Evolutionary conservation across 1,140 invertebrate genomes (phyloP), one percentile per base, ranked within the genome.

Genomic region (Macrosteles quadrilineatus): DNA sequence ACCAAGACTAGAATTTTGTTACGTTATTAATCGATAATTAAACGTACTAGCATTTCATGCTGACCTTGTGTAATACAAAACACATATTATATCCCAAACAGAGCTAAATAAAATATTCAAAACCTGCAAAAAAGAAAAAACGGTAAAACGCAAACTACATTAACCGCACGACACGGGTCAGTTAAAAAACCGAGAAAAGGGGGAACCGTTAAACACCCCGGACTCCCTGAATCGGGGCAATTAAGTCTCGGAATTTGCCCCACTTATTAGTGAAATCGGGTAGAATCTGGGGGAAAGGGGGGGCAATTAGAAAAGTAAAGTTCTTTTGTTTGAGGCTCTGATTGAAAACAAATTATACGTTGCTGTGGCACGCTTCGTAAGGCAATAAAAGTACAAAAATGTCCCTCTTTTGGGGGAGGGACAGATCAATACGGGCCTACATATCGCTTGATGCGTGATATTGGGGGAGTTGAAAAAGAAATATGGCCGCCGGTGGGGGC

Each of bases 371-470:
- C 14, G 47, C 14, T 4, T 3, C 14, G 4, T 50, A 19, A n/a
- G 47, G 47, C 47, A 50, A 50, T 50, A 50, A 19, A 50, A 21
- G 47, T 17, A 50, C 47, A 50, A 50, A 50, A 50, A 50, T 50
- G 47, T 50, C 47, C 47, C 47, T 4, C 47, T 3, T n/a, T n/a
- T 4, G 14, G 47, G 47, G 14, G n/a, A n/a, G 47, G 47, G 47
- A 14, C 32, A 21, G 59, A 63, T 63, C 59, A 63, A 29, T 63
- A 29, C 59, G 4, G n/a, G n/a, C n/a, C 17, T 63, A 63, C 59
- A 63, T 63, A 63, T 63, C 27, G 59, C 14, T 36, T 63, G 59
- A 63, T 63, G 59, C 59, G 31, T 63, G 59, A 63, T 63, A 63
- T 63, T 30, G 59, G 59, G 59, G 29, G 59, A 63, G 59, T n/a